These are phyloP conservation scores for Sialis fuliginosa DNA, from an alignment of 2,888 invertebrate genomes.

Conservation along the genomic window DNA sequence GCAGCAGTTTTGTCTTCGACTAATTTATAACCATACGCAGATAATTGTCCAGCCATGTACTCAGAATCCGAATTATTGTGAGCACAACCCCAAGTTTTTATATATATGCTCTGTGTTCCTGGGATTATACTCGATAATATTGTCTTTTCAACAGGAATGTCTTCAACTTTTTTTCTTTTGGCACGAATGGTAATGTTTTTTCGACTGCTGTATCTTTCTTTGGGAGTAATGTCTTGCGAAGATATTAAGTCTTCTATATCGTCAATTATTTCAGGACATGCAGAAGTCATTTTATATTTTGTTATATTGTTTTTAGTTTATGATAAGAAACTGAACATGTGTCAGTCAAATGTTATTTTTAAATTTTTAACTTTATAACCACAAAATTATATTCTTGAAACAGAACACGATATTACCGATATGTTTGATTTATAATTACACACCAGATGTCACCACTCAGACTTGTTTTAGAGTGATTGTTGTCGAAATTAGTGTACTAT, in stretches of 20 bases:
- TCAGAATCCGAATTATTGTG: slow-evolving; percentile 97
- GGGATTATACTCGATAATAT: slow-evolving; percentile 30
- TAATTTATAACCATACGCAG: slow-evolving; percentile 71
- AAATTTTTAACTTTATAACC: too few relatives aligned
- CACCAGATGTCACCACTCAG: too few relatives aligned
- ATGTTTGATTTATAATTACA: too few relatives aligned
- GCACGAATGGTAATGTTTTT: slow-evolving; percentile 51
- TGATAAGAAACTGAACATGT: too few relatives aligned
- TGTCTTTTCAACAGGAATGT: slow-evolving; percentile 23
- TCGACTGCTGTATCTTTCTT: slow-evolving; percentile 53
- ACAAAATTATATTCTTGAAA: too few relatives aligned
- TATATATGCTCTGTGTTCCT: slow-evolving; percentile 65
- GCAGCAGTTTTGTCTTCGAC: slow-evolving; percentile 66
- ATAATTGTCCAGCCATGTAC: slow-evolving; percentile 94
- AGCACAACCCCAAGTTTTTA: slow-evolving; percentile 96
- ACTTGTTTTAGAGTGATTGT: too few relatives aligned
- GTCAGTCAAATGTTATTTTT: too few relatives aligned
- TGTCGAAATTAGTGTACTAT: too few relatives aligned
- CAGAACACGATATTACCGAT: too few relatives aligned
- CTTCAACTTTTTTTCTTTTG: slow-evolving; percentile 22
- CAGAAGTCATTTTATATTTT: slow-evolving; percentile 15
- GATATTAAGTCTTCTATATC: slow-evolving; percentile 77
- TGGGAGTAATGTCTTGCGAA: slow-evolving; percentile 61
- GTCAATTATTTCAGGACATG: slow-evolving; percentile 51
- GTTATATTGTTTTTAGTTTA: too few relatives aligned